These are phyloP conservation scores for Antheraea pernyi DNA, from an alignment of 1,140 invertebrate species.

Conservation along the genomic window DNA sequence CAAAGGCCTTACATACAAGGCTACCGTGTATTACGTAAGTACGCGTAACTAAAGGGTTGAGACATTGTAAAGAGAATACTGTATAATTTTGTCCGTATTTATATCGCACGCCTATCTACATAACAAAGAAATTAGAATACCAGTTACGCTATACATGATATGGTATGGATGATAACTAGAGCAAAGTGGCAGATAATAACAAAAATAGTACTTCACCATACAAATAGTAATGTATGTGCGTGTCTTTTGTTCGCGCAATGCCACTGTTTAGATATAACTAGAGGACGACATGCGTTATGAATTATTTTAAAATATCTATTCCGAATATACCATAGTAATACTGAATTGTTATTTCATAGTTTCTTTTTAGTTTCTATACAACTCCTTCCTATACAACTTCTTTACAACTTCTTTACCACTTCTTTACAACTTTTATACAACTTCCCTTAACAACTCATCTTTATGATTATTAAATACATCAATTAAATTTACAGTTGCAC, in stretches of 20 bases:
- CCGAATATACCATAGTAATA: no score
- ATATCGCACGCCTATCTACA: background rate
- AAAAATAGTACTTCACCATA: background rate
- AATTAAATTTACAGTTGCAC: no score
- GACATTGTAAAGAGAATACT: background rate
- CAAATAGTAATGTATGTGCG: background rate
- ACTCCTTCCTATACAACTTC: no score
- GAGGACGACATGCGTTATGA: background rate
- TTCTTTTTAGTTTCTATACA: no score
- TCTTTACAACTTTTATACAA: no score
- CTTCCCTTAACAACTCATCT: no score
- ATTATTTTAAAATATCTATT: background rate
- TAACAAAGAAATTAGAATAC: constrained; percentile 2
- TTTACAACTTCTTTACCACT: no score
- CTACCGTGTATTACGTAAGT: background rate
- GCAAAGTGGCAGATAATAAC: background rate
- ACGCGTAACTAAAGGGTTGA: background rate
- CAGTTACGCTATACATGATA: background rate
- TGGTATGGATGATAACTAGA: background rate
- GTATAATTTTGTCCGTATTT: background rate
- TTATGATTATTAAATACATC: no score
- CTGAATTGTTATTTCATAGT: no score
- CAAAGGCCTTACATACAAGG: no score
- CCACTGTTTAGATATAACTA: background rate
- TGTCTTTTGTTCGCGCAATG: background rate